A percentile compares a stretch with the other conserved stretches of the same genome.
Conservation (phyloP, 2,797 vertebrate genomes). For the Myripristis murdjan region DNA sequence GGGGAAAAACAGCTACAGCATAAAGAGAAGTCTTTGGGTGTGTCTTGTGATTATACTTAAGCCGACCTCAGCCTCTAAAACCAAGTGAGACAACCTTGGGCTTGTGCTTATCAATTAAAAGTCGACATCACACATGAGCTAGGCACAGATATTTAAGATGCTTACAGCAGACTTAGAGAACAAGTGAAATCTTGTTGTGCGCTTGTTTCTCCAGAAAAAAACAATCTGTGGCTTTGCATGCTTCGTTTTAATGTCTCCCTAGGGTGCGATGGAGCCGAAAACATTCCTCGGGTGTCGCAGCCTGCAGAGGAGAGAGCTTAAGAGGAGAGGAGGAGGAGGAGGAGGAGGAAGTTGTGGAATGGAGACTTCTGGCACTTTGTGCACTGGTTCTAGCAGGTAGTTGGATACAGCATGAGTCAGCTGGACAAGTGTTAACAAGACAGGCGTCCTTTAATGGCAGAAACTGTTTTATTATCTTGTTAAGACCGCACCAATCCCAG, state of each 20-base stretch:
- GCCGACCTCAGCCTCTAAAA: conserved; percentile 24
- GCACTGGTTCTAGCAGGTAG: conserved; percentile 31
- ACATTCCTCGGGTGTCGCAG: conserved; percentile 69
- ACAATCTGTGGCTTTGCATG: conserved; percentile 47
- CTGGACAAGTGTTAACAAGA: conserved; percentile 44
- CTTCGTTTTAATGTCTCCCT: conserved; percentile 61
- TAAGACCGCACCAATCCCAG: not conserved
- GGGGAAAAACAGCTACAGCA: not conserved
- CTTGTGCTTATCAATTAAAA: conserved; percentile 36
- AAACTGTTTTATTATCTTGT: conserved; percentile 38
- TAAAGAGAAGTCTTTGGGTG: conserved; percentile 6
- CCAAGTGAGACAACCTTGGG: conserved; percentile 10
- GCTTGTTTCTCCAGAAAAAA: conserved; percentile 42
- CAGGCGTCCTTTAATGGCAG: conserved; percentile 23
- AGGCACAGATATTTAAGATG: conserved; percentile 30
- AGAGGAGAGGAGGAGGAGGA: conserved; percentile 15
- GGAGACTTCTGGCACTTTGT: conserved; percentile 1
- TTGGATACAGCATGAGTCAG: conserved; percentile 29
- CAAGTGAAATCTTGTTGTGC: conserved; percentile 46
- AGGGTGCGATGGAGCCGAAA: conserved; percentile 52
- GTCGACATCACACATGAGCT: conserved; percentile 14
- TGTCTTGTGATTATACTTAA: conserved; percentile 40
- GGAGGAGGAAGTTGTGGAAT: not conserved
- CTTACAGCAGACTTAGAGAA: conserved; percentile 37
- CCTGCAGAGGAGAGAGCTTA: conserved; percentile 33